Conservation (phyloP, 2,888 invertebrate species). For the Nowickia ferox region DNA sequence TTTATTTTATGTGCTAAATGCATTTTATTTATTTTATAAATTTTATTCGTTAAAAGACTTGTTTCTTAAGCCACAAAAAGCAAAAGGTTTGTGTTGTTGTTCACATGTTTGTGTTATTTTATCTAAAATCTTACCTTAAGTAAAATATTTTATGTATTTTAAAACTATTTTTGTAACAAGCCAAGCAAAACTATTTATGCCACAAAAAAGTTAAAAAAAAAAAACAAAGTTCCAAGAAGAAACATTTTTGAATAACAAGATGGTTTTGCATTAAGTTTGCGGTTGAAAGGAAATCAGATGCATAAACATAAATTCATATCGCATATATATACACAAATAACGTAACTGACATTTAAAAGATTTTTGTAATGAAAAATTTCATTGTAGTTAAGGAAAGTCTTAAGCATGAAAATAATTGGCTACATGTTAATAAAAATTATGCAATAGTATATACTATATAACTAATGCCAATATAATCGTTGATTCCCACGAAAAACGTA, state of each 20-base stretch:
- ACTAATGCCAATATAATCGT: too few species aligned
- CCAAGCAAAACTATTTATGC: conserved; percentile 56
- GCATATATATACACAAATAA: too few species aligned
- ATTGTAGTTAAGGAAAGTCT: too few species aligned
- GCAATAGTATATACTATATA: too few species aligned
- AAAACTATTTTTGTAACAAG: conserved; percentile 50
- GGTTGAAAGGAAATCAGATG: conserved; percentile 15
- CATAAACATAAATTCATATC: not conserved
- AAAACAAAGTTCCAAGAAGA: conserved; percentile 13
- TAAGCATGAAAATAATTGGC: too few species aligned
- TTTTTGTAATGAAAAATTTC: too few species aligned
- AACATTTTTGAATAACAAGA: conserved; percentile 50
- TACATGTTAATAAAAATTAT: too few species aligned
- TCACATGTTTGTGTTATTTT: conserved; percentile 28
- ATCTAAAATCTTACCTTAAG: conserved; percentile 46
- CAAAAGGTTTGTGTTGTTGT: conserved; percentile 3
- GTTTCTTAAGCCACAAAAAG: not conserved
- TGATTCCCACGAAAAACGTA: too few species aligned
- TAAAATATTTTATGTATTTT: conserved; percentile 52
- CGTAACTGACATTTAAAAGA: too few species aligned
- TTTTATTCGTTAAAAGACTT: conserved; percentile 29
- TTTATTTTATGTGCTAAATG: not conserved
- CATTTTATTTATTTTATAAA: not conserved
- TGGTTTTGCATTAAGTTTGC: conserved; percentile 22
- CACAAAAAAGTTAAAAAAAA: conserved; percentile 35